These are phyloP conservation scores for Scaptomyza parva DNA, from an alignment of 2,888 invertebrate species.

Conservation along the genomic window DNA sequence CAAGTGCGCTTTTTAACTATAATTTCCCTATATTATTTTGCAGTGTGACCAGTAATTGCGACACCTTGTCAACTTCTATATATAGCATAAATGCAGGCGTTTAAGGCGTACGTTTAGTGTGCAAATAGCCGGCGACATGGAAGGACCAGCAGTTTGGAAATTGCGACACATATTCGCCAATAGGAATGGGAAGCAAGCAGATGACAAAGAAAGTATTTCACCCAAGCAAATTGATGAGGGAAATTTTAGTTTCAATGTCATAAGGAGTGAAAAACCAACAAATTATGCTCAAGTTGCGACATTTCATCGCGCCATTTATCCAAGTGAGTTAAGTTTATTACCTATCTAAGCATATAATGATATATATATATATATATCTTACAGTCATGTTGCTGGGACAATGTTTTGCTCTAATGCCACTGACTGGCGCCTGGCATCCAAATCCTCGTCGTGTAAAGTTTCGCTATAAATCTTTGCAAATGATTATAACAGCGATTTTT, in stretches of 20 bases:
- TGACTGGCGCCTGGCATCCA: conserved; percentile 84
- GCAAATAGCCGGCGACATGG: conserved; percentile 55
- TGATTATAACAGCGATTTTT: conserved; percentile 65
- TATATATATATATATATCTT: not conserved
- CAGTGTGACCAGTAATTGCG: conserved; percentile 38
- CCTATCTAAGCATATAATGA: not conserved
- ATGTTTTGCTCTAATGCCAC: conserved; percentile 86
- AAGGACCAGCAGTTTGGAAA: conserved; percentile 49
- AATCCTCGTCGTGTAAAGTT: conserved; percentile 82
- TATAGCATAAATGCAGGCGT: conserved; percentile 15
- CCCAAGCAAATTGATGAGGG: conserved; percentile 25
- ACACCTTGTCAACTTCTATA: not conserved
- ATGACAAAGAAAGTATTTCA: not conserved
- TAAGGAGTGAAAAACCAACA: conserved; percentile 32
- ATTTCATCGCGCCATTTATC: conserved; percentile 85
- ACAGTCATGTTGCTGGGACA: conserved; percentile 86
- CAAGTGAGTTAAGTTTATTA: conserved; percentile 70
- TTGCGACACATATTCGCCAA: conserved; percentile 39
- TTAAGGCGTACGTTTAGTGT: conserved; percentile 51
- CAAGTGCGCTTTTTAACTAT: conserved; percentile 26
- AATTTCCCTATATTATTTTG: conserved; percentile 37
- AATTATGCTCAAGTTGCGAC: conserved; percentile 77
- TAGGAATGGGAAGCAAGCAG: conserved; percentile 7
- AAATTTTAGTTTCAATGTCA: conserved; percentile 31
- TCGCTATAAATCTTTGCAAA: conserved; percentile 69